A percentile compares a stretch with the other conserved stretches of the same genome.
Evolutionary conservation across 64 coral and sea anemone genomes (phyloP).

Genomic region (Montipora foliosa): DNA sequence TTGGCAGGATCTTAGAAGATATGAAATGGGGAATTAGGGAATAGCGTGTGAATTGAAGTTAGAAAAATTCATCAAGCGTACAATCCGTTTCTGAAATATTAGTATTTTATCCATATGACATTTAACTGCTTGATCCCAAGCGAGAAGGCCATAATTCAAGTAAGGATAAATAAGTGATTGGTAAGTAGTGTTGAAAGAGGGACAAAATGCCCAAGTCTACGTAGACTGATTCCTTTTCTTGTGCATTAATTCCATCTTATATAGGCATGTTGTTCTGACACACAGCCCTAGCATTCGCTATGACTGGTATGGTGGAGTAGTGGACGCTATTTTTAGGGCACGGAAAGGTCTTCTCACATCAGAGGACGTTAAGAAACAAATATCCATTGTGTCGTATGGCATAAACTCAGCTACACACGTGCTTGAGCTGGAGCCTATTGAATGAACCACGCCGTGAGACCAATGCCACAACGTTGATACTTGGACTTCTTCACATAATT

Average conservation of each 20-base stretch:
- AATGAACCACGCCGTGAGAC: background rate
- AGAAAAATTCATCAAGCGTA: too few relatives aligned
- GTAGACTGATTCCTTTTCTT: background rate
- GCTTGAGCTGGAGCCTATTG: slow-evolving; percentile 57
- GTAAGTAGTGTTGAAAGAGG: too few relatives aligned
- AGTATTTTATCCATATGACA: too few relatives aligned
- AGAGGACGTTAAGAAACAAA: slow-evolving; percentile 85
- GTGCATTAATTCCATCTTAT: background rate
- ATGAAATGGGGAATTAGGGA: too few relatives aligned
- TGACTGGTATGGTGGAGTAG: slow-evolving; percentile 78
- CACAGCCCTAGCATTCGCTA: slow-evolving; percentile 67
- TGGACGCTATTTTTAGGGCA: slow-evolving; percentile 83
- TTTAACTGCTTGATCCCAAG: too few relatives aligned
- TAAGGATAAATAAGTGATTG: too few relatives aligned
- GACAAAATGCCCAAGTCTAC: too few relatives aligned
- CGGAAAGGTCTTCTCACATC: slow-evolving; percentile 38
- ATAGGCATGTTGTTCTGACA: slow-evolving; percentile 90
- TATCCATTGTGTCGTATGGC: slow-evolving; percentile 76
- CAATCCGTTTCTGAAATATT: too few relatives aligned
- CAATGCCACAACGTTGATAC: background rate
- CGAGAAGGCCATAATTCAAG: too few relatives aligned
- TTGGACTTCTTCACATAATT: background rate
- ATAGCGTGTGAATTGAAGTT: too few relatives aligned
- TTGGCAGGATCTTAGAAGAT: too few relatives aligned
- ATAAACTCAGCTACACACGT: slow-evolving; percentile 80